A percentile compares a stretch with the other conserved stretches of the same genome.
Evolutionary conservation across 2,888 invertebrate species (phyloP).

Genomic region (Drosophila aldrichi): DNA sequence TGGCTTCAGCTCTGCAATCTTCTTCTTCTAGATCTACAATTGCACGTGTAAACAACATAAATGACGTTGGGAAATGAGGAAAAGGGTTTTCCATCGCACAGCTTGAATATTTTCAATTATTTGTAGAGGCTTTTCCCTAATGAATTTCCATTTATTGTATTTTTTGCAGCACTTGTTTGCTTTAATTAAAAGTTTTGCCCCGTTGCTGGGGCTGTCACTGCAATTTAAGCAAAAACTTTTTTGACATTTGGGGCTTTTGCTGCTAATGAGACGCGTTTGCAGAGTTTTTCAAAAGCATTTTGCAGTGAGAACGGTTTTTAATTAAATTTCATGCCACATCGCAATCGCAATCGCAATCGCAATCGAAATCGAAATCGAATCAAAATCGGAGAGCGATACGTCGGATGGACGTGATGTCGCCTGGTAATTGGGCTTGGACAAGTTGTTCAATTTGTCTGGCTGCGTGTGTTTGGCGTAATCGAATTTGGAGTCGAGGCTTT

Average conservation of each 20-base stretch:
- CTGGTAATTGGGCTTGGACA: slow-evolving; percentile 50
- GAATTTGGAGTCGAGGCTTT: slow-evolving; percentile 48
- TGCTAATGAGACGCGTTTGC: slow-evolving; percentile 16
- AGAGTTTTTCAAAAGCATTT: slow-evolving; percentile 7
- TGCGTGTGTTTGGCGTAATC: slow-evolving; percentile 51
- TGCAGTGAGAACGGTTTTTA: slow-evolving; percentile 23
- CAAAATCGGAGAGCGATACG: slow-evolving; percentile 23
- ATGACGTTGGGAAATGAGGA: slow-evolving; percentile 2
- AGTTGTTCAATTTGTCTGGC: slow-evolving; percentile 63
- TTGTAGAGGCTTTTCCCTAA: neutral
- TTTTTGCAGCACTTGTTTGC: neutral
- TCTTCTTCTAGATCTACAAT: neutral
- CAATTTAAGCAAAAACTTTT: neutral
- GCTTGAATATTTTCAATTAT: slow-evolving; percentile 30
- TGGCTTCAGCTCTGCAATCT: slow-evolving; percentile 4
- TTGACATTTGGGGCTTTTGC: neutral
- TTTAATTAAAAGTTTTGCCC: slow-evolving; percentile 28
- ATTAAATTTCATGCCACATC: slow-evolving; percentile 31
- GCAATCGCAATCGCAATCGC: too few relatives aligned
- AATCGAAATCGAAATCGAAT: slow-evolving; percentile 30
- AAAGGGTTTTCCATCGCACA: slow-evolving; percentile 22
- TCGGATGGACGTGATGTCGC: slow-evolving; percentile 13
- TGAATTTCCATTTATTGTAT: slow-evolving; percentile 14
- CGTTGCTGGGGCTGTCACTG: slow-evolving; percentile 1
- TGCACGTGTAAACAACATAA: slow-evolving; percentile 34